These are phyloP conservation scores for Grantiella picta DNA, from an alignment of 2,113 vertebrate species.

Conservation along the genomic window DNA sequence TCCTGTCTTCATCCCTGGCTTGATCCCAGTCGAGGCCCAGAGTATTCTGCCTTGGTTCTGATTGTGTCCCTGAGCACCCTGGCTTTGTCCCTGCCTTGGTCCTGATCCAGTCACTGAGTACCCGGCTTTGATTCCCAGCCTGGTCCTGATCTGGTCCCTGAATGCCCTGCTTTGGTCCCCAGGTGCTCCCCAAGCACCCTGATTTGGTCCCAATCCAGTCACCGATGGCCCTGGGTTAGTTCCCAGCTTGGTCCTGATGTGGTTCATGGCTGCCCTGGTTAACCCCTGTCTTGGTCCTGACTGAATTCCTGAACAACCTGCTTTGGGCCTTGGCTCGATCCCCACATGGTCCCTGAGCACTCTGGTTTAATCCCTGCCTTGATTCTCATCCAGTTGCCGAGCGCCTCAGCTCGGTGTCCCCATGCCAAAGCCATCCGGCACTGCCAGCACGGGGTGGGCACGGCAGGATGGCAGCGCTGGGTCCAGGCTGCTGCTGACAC, in stretches of 20 bases:
- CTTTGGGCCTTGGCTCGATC: not conserved
- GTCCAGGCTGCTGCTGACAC: not conserved
- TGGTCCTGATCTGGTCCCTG: not conserved
- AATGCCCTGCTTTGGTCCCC: rapidly evolving
- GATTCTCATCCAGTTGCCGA: rapidly evolving
- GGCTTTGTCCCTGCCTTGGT: too few relatives aligned
- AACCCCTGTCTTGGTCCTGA: not conserved
- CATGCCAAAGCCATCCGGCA: rapidly evolving
- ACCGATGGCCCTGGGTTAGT: rapidly evolving
- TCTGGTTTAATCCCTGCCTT: too few relatives aligned
- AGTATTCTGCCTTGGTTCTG: not conserved
- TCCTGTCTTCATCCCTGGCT: too few relatives aligned
- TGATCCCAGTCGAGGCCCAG: rapidly evolving
- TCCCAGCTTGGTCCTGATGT: not conserved
- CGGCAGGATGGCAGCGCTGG: rapidly evolving
- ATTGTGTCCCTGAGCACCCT: too few relatives aligned
- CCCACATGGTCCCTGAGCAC: not conserved
- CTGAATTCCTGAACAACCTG: too few relatives aligned
- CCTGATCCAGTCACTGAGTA: rapidly evolving
- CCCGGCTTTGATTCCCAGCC: too few relatives aligned
- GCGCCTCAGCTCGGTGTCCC: not conserved
- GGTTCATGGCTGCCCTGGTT: not conserved
- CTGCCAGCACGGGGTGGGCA: rapidly evolving
- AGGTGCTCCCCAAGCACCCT: rapidly evolving
- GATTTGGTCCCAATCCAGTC: rapidly evolving